Evolutionary conservation across 2,797 vertebrate genomes (phyloP), one percentile per base, ranked within the genome.

Genomic region (Epinephelus awoara): DNA sequence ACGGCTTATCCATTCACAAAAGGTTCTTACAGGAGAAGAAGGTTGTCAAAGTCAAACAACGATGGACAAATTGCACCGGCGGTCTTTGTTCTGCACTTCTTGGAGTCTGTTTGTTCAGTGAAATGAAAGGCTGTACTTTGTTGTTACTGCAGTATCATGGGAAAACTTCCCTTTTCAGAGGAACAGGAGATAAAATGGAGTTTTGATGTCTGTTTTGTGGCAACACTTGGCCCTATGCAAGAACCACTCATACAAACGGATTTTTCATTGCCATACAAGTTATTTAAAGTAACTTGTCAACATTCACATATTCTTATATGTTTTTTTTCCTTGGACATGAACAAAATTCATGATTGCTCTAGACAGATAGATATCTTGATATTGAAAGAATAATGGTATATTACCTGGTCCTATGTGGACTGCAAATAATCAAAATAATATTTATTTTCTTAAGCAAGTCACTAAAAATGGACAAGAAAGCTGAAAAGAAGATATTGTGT

Each of bases 81-180:
- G 0, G n/a, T 4, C 21, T 70, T 57, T 67, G 27, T 66, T 79
- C 59, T 67, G 6, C 8, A 14, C 15, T 62, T 72, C 29, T 69
- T 54, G 11, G 25, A 68, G 77, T 75, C 71, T 78, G 68, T 85
- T 82, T 85, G 29, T 68, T 80, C 51, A 27, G 12, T 46, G 38
- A 70, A 67, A 64, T 80, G 52, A 68, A 71, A 56, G 23, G 6
- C 40, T 54, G 50, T 13, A 42, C 46, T 77, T 70, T 49, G 59
- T 46, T 63, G 61, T 71, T 67, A 8, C 34, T 15, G 66, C 2
- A 1, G n/a, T 50, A 44, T 54, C 29, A 62, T 64, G 62, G 23
- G 47, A 57, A 63, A 69, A 65, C 47, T 19, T 34, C 7, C 6
- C 40, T 61, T 58, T 54, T 63, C 27, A 54, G 15, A 61, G 15